Percentiles rank a stretch among this genome's conserved stretches.
These are phyloP conservation scores for Pristiophorus japonicus DNA, from an alignment of 2,113 vertebrate genomes.

Conservation along the genomic window DNA sequence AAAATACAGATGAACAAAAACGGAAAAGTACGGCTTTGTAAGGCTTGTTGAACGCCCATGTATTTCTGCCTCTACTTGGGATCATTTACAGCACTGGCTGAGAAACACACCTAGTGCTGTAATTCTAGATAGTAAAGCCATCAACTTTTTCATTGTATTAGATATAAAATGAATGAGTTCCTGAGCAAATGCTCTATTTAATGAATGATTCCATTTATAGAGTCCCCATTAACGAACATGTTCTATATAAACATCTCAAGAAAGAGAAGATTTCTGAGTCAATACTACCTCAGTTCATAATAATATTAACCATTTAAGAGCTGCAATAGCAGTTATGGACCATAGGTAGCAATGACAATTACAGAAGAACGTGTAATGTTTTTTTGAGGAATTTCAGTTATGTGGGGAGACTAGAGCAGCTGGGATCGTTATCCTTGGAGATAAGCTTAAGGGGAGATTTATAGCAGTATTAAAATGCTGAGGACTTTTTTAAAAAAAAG, in stretches of 20 bases:
- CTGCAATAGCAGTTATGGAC: not conserved
- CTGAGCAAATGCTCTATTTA: not conserved
- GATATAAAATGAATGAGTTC: not conserved
- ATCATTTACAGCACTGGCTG: not conserved
- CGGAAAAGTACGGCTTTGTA: not conserved
- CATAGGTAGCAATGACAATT: not conserved
- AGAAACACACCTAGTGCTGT: not conserved
- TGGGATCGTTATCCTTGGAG: too few species aligned
- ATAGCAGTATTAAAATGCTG: too few species aligned
- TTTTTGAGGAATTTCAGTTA: too few species aligned
- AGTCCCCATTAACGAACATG: not conserved
- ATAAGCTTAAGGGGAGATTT: too few species aligned
- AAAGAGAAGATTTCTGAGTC: not conserved
- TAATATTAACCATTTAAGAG: not conserved
- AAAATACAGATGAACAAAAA: conserved; percentile 1
- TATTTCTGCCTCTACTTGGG: not conserved
- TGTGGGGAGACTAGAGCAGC: too few species aligned
- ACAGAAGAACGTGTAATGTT: not conserved
- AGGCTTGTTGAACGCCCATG: not conserved
- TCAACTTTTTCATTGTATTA: not conserved
- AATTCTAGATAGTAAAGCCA: not conserved
- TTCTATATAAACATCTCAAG: not conserved
- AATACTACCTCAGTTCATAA: too few species aligned
- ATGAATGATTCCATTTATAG: not conserved
- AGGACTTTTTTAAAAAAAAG: too few species aligned